Conservation (phyloP, 2,797 vertebrate species). For the Thalassophryne amazonica region DNA sequence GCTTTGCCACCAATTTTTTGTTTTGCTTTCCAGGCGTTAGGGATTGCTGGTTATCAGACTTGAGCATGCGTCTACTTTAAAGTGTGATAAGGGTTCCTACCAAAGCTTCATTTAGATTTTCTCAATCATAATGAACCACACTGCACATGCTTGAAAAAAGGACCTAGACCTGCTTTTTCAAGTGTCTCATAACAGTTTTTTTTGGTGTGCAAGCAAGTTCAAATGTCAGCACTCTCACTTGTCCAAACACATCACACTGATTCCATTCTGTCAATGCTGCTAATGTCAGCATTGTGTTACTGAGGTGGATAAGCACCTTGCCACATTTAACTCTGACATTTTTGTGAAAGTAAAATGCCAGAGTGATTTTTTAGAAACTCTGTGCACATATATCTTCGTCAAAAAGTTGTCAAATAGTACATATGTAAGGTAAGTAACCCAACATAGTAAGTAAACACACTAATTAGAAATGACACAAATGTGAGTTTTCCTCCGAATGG, state of each 20-base stretch:
- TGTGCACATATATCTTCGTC: too few relatives aligned
- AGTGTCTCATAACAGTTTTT: neutral
- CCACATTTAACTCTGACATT: slow-evolving; percentile 4
- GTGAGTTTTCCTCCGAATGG: too few relatives aligned
- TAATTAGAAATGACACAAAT: too few relatives aligned
- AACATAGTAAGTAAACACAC: too few relatives aligned
- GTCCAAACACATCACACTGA: neutral
- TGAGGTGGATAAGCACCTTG: neutral
- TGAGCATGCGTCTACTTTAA: neutral
- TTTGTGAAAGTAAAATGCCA: neutral
- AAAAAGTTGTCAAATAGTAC: too few relatives aligned
- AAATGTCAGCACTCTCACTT: neutral
- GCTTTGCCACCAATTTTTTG: too few relatives aligned
- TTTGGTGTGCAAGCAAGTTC: neutral
- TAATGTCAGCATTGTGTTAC: neutral
- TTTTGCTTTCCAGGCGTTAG: neutral
- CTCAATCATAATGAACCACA: neutral
- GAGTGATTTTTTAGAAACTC: too few relatives aligned
- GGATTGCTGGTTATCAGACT: neutral
- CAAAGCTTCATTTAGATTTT: neutral
- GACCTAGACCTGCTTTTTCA: neutral
- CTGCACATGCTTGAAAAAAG: too few relatives aligned
- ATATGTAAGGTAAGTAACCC: too few relatives aligned
- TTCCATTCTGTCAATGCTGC: neutral
- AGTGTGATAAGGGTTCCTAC: neutral